Conservation (phyloP, 1,140 invertebrate genomes). For the Drosophila bocqueti region DNA sequence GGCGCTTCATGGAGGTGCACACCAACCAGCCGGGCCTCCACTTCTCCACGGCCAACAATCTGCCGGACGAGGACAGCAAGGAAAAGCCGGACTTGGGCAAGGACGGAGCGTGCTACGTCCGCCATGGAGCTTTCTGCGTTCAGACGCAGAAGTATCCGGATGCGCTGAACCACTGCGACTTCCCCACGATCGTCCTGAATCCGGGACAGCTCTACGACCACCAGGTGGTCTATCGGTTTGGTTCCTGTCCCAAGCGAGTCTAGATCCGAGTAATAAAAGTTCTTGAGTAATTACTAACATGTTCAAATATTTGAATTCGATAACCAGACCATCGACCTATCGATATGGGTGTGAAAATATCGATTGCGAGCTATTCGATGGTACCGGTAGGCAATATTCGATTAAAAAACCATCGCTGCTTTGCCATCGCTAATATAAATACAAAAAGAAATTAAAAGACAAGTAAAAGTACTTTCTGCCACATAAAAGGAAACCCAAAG, state of each 20-base stretch:
- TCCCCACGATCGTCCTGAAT: conserved; percentile 90
- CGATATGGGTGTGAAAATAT: neutral
- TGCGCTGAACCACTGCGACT: conserved; percentile 93
- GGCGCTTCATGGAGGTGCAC: conserved; percentile 91
- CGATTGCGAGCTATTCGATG: neutral
- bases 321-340: neutral
- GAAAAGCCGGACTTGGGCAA: conserved; percentile 88
- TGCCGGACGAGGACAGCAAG: conserved; percentile 86
- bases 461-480: conserved; percentile 21
- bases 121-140: conserved; percentile 94
- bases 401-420: neutral
- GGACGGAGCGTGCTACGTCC: conserved; percentile 88
- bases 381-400: neutral
- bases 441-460: conserved; percentile 11
- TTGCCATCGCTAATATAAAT: conserved; percentile 2
- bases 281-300: neutral
- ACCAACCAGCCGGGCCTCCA: conserved; percentile 96
- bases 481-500: conserved; percentile 21
- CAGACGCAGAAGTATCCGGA: conserved; percentile 98
- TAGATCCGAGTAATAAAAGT: conserved; percentile 7
- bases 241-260: conserved; percentile 79
- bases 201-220: conserved; percentile 91
- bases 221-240: conserved; percentile 87
- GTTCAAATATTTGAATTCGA: neutral
- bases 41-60: conserved; percentile 93